A percentile compares a stretch with the other conserved stretches of the same genome.
phyloP scores from a whole-genome alignment of 2,113 vertebrate species.

The Corythoichthys haematopterus region DNA sequence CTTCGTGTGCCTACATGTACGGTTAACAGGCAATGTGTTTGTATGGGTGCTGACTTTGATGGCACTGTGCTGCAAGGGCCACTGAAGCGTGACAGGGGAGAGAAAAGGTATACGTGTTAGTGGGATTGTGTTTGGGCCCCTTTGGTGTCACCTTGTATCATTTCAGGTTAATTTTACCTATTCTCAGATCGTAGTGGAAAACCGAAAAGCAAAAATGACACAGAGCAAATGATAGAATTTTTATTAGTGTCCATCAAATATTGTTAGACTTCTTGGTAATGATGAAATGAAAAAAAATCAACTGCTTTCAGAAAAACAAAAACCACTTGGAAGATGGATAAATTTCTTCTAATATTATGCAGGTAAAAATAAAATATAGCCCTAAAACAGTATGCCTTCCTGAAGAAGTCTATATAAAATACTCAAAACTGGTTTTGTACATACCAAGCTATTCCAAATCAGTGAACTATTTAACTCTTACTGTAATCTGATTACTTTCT shows the following conservation, averaged over 20 bases:
- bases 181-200: constrained; percentile 46
- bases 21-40: constrained; percentile 58
- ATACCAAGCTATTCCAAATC: too few relatives aligned
- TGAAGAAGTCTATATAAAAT: too few relatives aligned
- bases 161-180: constrained; percentile 71
- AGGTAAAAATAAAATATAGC: too few relatives aligned
- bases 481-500: too few relatives aligned
- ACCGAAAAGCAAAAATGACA: constrained; percentile 41
- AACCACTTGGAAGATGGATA: too few relatives aligned
- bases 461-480: too few relatives aligned
- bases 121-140: constrained; percentile 36
- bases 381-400: too few relatives aligned
- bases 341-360: too few relatives aligned
- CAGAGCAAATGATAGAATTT: constrained; percentile 54
- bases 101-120: constrained; percentile 15
- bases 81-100: constrained; percentile 51
- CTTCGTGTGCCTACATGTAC: constrained; percentile 41
- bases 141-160: constrained; percentile 73
- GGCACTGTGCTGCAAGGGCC: constrained; percentile 48
- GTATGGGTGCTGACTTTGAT: constrained; percentile 60
- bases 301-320: neutral
- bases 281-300: constrained; percentile 6
- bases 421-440: too few relatives aligned
- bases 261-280: constrained; percentile 3
- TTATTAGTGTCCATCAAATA: constrained; percentile 51